phyloP scores from a whole-genome alignment of 2,797 vertebrate genomes.

The Choloepus didactylus region DNA sequence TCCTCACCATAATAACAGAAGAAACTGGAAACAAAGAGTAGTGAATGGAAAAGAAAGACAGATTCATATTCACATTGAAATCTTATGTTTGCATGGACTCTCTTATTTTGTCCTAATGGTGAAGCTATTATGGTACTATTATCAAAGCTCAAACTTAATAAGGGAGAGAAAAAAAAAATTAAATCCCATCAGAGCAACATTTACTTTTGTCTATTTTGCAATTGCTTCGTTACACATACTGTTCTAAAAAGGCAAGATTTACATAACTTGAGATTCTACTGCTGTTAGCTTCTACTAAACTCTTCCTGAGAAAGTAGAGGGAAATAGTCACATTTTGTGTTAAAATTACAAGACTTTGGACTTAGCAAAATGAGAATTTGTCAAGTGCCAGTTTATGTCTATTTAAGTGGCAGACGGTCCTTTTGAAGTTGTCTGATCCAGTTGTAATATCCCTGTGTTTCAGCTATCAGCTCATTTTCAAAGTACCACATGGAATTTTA shows the following conservation, averaged over 20 bases:
- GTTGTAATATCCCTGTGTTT: constrained; percentile 28
- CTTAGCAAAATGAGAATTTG: background rate
- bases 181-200: background rate
- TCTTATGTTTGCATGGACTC: background rate
- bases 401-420: background rate
- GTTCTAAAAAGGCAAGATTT: background rate
- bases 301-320: background rate
- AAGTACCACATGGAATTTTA: constrained; percentile 12
- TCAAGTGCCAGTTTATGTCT: background rate
- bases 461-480: constrained; percentile 24
- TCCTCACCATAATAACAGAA: background rate
- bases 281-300: background rate
- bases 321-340: background rate
- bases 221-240: background rate
- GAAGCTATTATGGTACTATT: too few species aligned
- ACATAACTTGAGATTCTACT: background rate
- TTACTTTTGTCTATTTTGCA: background rate
- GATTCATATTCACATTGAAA: background rate
- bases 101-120: background rate
- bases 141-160: background rate
- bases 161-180: background rate
- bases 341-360: background rate
- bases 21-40: background rate
- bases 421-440: background rate
- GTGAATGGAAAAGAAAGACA: background rate